Base-by-base conservation (phyloP, 1,140 invertebrate genomes). In the Eueides isabella region DNA sequence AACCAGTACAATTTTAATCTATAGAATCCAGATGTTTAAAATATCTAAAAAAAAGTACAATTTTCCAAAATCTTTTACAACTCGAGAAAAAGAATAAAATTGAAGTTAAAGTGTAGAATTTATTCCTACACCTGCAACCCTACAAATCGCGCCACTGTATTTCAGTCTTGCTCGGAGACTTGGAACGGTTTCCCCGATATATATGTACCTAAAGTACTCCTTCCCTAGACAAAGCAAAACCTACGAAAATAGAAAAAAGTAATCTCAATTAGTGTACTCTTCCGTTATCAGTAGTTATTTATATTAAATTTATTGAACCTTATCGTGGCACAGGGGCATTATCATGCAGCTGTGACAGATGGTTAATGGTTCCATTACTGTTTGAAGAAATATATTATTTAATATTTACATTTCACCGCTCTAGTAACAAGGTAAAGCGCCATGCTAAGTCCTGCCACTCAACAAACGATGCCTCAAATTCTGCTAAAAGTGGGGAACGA, bases 91-190 rank as follows among this genome's bases (percentile, higher is more conserved):
- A 26, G 48, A 55, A 23, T 55, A 55, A 55, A 55, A 55, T 12
- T 26, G 9, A 55, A 55, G 19, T 55, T 23, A 55, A 26, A 55
- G 48, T 55, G 23, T 55, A 55, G 23, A 55, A 55, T 55, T 55
- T 55, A 55, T 55, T 55, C 23, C 26, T 26, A 55, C 48, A 55
- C 48, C 48, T 55, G 23, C 48, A 55, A 55, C 48, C 48, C 48
- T 55, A 26, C 48, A 23, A 55, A 55, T 55, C 48, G 19, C 6
- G 48, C 19, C 48, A 55, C 48, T 55, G 48, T 55, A 55, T 55
- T 55, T 55, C 12, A 55, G 48, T 26, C 48, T 55, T 26, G 48
- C 48, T 23, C 48, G 23, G 48, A 55, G 48, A 55, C 11, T 11
- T n/a, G 19, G 19, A 26, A 55, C 48, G 23, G 48, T 55, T 55